Percentiles rank a stretch among this genome's conserved stretches.
phyloP scores from a whole-genome alignment of 30 jellyfish, hydroid and myxozoan species.

The Mastigias papua region DNA sequence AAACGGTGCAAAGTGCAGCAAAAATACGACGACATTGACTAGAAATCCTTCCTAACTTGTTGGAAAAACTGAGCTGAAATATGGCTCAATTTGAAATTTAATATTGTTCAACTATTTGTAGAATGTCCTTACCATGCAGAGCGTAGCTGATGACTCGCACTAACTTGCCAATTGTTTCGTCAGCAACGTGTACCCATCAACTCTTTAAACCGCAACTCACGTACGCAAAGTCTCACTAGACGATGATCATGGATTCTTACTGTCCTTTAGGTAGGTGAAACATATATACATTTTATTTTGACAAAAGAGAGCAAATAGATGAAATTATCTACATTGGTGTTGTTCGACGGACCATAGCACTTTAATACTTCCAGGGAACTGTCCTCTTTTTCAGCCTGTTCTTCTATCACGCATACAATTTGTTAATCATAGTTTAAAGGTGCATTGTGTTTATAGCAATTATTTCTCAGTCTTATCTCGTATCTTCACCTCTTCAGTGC shows the following conservation, averaged over 20 bases:
- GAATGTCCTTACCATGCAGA: neutral
- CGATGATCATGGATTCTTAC: neutral
- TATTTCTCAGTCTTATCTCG: too few relatives aligned
- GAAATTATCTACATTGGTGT: too few relatives aligned
- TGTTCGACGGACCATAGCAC: too few relatives aligned
- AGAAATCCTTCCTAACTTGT: neutral
- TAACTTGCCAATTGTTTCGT: neutral
- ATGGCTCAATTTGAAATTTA: neutral
- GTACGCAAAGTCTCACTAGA: neutral
- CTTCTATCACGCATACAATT: too few relatives aligned
- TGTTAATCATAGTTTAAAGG: too few relatives aligned
- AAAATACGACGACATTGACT: neutral
- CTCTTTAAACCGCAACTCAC: conserved; percentile 1
- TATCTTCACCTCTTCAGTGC: too few relatives aligned
- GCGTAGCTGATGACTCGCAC: neutral
- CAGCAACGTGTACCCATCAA: neutral
- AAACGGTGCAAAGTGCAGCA: neutral
- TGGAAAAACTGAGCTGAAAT: neutral
- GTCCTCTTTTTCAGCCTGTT: too few relatives aligned
- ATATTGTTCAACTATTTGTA: neutral
- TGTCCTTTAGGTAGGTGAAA: conserved; percentile 6
- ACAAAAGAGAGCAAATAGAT: neutral
- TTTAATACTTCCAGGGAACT: too few relatives aligned
- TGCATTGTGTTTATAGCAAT: too few relatives aligned
- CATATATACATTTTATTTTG: neutral